Base-by-base conservation (phyloP, 2,113 vertebrate genomes). In the Hylia prasina region DNA sequence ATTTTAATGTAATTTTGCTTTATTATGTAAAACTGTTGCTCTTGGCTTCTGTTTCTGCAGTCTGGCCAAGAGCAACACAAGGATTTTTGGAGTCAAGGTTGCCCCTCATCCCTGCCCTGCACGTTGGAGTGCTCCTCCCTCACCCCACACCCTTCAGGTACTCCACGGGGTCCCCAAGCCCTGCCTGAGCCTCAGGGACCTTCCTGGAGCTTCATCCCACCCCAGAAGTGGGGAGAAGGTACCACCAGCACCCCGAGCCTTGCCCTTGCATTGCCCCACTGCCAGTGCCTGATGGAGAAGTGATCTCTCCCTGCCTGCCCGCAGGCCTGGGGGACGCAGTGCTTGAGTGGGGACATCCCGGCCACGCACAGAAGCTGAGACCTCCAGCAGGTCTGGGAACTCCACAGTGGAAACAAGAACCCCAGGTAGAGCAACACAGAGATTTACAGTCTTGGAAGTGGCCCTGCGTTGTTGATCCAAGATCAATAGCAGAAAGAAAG, bases 1-100 rank as follows among this genome's bases (percentile, higher is more conserved):
- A 50, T 94, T 96, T 91, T 95, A 96, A 96, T 96, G 96, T 92
- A 93, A 96, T 97, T 97, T 96, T 88, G 53, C 68, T 96, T 96
- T 97, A 95, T 94, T 97, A 83, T 86, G 64, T 86, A 96, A 95
- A 97, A 88, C 81, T 96, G 90, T 97, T 97, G 90, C 71, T 96
- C 71, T 97, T 97, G 97, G 97, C 90, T 91, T 42, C 39, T 76
- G 45, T 51, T 8, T 3, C 54, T 18, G 8, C 37, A 56, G 64
- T 53, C 39, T 28, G 7, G 93, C 95, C 96, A 97, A 97, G 86
- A 96, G 68, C 70, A 94, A 96, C 56, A 96, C 0, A 6, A 12
- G 81, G 63, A 33, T 70, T 82, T 78, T 92, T 35, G 5, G 50
- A 94, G 83, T 78, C 88, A 83, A 96, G 92, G 47, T 72, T 2